A percentile compares a stretch with the other conserved stretches of the same genome.
phyloP scores from a whole-genome alignment of 2,888 invertebrate species.

The Hemistola chrysoprasaria region DNA sequence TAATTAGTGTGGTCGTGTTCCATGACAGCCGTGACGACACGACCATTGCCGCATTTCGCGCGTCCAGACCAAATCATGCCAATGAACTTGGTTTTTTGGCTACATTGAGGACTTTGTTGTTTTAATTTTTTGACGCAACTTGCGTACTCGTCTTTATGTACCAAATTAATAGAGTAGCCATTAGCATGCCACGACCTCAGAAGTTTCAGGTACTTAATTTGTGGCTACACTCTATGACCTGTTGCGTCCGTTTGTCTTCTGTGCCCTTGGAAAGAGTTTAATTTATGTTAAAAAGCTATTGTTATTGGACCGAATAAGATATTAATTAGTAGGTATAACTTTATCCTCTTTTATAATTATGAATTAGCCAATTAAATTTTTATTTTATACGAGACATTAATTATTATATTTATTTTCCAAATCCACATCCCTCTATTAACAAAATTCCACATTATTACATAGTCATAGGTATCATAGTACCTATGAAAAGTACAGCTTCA shows the following conservation, averaged over 20 bases:
- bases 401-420: no score
- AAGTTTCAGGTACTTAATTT: slow-evolving; percentile 15
- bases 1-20: slow-evolving; percentile 58
- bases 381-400: no score
- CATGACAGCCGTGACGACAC: slow-evolving; percentile 55
- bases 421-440: no score
- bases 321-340: no score
- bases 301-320: no score
- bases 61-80: slow-evolving; percentile 59
- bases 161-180: slow-evolving; percentile 16
- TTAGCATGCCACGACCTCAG: slow-evolving; percentile 11
- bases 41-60: slow-evolving; percentile 43
- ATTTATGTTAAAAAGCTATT: slow-evolving; percentile 5
- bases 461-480: no score
- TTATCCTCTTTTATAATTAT: no score
- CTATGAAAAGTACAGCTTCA: no score
- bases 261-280: slow-evolving; percentile 33
- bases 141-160: slow-evolving; percentile 29
- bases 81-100: slow-evolving; percentile 70
- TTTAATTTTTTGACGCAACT: slow-evolving; percentile 54
- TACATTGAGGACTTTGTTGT: slow-evolving; percentile 50
- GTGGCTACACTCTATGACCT: slow-evolving; percentile 28
- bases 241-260: slow-evolving; percentile 34
- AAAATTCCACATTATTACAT: no score
- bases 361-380: no score